Percentiles rank a stretch among this genome's conserved stretches.
phyloP scores from a whole-genome alignment of 2,797 vertebrate species.

The Rhinella marina region DNA sequence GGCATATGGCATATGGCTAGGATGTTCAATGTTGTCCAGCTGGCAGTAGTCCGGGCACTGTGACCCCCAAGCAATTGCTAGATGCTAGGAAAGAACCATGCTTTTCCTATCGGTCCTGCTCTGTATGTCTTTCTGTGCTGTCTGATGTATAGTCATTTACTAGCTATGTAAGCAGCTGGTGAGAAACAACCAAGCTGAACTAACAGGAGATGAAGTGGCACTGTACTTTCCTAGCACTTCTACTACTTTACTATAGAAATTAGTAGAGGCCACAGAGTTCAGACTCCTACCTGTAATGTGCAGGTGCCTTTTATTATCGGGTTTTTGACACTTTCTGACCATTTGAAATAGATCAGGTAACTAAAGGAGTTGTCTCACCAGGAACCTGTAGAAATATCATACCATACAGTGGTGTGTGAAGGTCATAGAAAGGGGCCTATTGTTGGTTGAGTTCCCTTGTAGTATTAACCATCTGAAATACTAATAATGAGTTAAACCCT shows the following conservation, averaged over 20 bases:
- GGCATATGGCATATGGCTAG: not conserved
- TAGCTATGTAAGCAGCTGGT: not conserved
- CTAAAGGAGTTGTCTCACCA: too few species aligned
- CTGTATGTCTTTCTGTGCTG: not conserved
- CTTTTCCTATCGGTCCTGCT: not conserved
- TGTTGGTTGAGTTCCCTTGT: not conserved
- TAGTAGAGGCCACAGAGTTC: too few species aligned
- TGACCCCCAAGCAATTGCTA: not conserved
- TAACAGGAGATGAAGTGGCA: not conserved
- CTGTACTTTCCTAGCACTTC: too few species aligned
- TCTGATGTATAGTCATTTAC: not conserved
- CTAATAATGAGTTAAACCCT: too few species aligned
- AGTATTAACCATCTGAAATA: not conserved
- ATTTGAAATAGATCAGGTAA: too few species aligned
- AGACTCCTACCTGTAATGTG: not conserved
- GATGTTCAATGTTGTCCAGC: not conserved
- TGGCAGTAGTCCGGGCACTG: not conserved
- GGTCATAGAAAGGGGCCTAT: not conserved
- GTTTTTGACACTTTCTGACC: not conserved
- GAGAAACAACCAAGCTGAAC: not conserved
- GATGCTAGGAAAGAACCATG: not conserved
- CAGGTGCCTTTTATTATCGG: not conserved
- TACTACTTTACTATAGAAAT: not conserved
- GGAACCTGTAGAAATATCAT: too few species aligned
- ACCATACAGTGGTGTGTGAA: not conserved